Evolutionary conservation across 2,888 invertebrate genomes (phyloP), one percentile per base, ranked within the genome.

Genomic region (Xylota sylvarum): DNA sequence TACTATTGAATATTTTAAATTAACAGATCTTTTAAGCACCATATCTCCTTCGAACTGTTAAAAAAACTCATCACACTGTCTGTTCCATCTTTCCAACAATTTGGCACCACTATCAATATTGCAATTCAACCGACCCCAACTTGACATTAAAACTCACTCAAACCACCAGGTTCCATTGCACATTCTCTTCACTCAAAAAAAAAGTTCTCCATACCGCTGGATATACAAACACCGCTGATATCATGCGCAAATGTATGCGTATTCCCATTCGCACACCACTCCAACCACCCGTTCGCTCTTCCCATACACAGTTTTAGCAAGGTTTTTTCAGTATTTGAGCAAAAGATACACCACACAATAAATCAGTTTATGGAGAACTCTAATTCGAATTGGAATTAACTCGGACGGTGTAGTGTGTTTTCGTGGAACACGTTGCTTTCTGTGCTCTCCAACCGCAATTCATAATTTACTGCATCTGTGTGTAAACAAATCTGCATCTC

Each of bases 291-390:
- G 17, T 43, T 48, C 19, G 32, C 67, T 32, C n/a, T 6, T 32
- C 48, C 30, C 56, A 55, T 35, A 60, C 60, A 50, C 52, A 12
- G 12, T 60, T 78, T 78, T 56, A 43, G 74, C 79, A 55, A 64
- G 30, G 14, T 50, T 73, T 50, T 67, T 78, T 56, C 65, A 85
- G 81, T 78, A 78, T 86, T 86, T 82, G 73, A 86, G 86, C 86
- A 64, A 86, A 82, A 82, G 81, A 77, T 86, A 78, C 82, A 82
- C 58, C 77, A 73, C 58, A 81, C 82, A 86, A 86, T 86, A 86
- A 81, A 86, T 86, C 86, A 86, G 86, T 86, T 86, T 86, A 77
- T 86, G 77, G 86, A 86, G 86, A 86, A 78, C 86, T 86, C 62
- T 81, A 86, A 86, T 82, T 86, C 86, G 81, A 86, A 82, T 86